Evolutionary conservation across 1,140 invertebrate species (phyloP).

Genomic region (Latrodectus geometricus): DNA sequence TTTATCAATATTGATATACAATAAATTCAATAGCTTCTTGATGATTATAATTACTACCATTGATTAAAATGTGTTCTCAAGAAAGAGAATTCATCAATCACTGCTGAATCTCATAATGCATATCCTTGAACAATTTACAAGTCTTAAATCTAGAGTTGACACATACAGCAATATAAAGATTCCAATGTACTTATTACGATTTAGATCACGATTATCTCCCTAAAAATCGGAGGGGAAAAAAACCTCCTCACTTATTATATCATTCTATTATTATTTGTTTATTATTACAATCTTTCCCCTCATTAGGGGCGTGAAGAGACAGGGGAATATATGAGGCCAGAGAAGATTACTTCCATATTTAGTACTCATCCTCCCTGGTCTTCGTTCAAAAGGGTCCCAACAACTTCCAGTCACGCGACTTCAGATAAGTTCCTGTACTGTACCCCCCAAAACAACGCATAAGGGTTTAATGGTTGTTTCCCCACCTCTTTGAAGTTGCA

Average conservation of each 20-base stretch:
- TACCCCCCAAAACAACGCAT: background rate
- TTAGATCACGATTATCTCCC: too few species aligned
- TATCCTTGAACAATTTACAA: too few species aligned
- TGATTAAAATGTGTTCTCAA: too few species aligned
- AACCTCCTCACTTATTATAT: background rate
- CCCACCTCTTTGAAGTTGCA: background rate
- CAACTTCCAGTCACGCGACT: background rate
- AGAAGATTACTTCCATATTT: background rate
- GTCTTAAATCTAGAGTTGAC: too few species aligned
- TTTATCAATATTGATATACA: too few species aligned
- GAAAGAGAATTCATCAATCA: too few species aligned
- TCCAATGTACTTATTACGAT: too few species aligned
- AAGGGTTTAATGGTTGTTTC: background rate
- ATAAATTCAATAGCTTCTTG: too few species aligned
- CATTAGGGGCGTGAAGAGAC: background rate
- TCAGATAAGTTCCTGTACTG: background rate
- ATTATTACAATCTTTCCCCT: background rate
- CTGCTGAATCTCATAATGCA: too few species aligned
- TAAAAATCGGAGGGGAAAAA: too few species aligned
- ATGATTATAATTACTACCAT: too few species aligned
- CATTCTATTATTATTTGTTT: background rate
- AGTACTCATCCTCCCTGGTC: background rate
- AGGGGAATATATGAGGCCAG: background rate
- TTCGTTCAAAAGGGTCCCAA: background rate
- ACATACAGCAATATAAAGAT: too few species aligned